Evolutionary conservation across 2,113 vertebrate genomes (phyloP).

Genomic region (Lipophrys pholis): DNA sequence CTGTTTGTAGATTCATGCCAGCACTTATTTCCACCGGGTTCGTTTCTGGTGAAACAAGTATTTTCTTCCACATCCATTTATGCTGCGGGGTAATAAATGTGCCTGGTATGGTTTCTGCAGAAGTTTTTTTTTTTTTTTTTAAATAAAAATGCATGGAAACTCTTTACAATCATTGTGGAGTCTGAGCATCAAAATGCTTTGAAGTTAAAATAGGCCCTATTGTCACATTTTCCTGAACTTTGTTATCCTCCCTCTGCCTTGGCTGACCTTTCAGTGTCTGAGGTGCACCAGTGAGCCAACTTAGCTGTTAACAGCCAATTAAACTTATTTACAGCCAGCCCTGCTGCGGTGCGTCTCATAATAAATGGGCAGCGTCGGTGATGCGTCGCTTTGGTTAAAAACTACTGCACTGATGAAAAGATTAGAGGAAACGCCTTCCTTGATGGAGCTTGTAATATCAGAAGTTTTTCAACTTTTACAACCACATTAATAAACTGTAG

Average conservation of each 20-base stretch:
- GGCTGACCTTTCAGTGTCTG: neutral
- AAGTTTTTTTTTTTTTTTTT: too few species aligned
- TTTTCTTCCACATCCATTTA: neutral
- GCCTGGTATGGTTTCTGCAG: neutral
- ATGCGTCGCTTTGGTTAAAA: neutral
- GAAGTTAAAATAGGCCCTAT: constrained; percentile 3
- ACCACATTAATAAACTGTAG: neutral
- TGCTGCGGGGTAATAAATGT: constrained; percentile 8
- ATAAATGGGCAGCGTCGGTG: constrained; percentile 16
- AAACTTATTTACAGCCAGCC: constrained; percentile 33
- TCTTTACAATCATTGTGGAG: neutral
- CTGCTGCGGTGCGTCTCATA: constrained; percentile 15
- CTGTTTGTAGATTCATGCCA: neutral
- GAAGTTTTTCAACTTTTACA: neutral
- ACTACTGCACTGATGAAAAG: neutral
- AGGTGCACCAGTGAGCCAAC: constrained; percentile 18
- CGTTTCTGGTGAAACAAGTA: neutral
- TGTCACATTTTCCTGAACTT: constrained; percentile 16
- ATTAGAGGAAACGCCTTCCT: too few species aligned
- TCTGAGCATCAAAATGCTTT: neutral
- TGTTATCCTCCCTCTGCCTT: constrained; percentile 10
- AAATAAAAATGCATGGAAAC: neutral
- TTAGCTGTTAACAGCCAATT: constrained; percentile 40
- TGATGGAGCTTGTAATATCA: too few species aligned
- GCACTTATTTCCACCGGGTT: neutral